Evolutionary conservation across 30 jellyfish, hydroid and myxozoan species (phyloP), one percentile per base, ranked within the genome.

Genomic region (Aurelia coerulea): DNA sequence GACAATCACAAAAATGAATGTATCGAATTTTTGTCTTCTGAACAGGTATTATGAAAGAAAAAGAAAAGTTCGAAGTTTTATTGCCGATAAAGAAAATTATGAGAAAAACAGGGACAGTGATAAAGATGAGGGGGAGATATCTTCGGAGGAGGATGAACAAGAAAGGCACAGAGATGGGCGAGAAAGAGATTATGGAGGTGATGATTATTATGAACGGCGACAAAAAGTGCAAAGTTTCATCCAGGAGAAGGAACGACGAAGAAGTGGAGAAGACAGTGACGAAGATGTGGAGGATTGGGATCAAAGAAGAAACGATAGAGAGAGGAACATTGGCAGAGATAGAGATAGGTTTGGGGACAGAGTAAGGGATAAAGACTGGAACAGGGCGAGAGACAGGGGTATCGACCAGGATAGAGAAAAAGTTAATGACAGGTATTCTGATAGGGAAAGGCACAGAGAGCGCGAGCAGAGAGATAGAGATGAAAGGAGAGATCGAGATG

Each of bases 321-420:
- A 75, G 14, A 17, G 56, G 35, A 0, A 0, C 31, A n/a, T 13
- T 10, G 86, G 50, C 19, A 53, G 75, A 19, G 42, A 67, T 10
- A 31, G 75, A 23, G 49, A 73, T 63, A 15, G 80, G 11, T 17
- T 31, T 41, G 41, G 86, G 33, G 79, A 58, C 86, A 68, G 91
- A 53, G 74, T 41, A 58, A 68, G 71, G 70, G 59, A 81, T 17
- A 39, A 80, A 19, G 82, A 69, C 17, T 37, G 92, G 46, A 65
- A 63, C 4, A 39, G 64, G 62, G 88, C 53, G 62, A 51, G 74
- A 39, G 58, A 46, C 2, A 68, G 76, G 19, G 37, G 71, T 32
- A 73, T 63, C 29, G 81, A 80, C 41, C 42, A 59, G 16, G 18
- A 34, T 1, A 49, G 71, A 51, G 84, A 74, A 7, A 74, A 50